Percentiles rank a stretch among this genome's conserved stretches.
Conservation (phyloP, 92 coral and sea anemone genomes). For the Palythoa caribaeorum region DNA sequence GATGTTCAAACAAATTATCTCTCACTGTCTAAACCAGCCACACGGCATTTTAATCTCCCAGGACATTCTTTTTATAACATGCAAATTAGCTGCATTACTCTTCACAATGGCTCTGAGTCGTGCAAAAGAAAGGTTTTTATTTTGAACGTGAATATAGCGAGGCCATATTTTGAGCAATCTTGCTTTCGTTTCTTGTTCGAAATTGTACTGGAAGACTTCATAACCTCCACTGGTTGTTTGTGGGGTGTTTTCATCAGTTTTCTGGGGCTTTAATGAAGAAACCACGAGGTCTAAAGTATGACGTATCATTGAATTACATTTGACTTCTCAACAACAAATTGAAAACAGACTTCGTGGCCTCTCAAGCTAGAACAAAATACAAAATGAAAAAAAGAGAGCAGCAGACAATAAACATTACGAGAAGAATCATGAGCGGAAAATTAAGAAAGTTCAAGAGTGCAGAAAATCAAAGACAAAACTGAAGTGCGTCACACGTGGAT, state of each 20-base stretch:
- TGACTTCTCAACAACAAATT: constrained; percentile 27
- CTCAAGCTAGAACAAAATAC: background rate
- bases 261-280: background rate
- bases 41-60: no score
- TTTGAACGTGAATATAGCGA: constrained; percentile 9
- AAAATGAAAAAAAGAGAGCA: constrained; percentile 22
- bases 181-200: constrained; percentile 8
- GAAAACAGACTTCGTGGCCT: constrained; percentile 17
- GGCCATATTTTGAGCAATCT: constrained; percentile 22
- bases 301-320: constrained; percentile 9
- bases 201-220: constrained; percentile 1
- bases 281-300: constrained; percentile 28
- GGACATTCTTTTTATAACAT: no score
- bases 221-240: constrained; percentile 27
- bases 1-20: no score
- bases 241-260: background rate
- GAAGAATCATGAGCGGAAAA: constrained; percentile 38
- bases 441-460: constrained; percentile 43
- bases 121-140: constrained; percentile 20
- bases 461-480: constrained; percentile 32
- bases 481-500: constrained; percentile 24
- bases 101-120: no score
- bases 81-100: no score
- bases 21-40: no score
- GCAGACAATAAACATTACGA: constrained; percentile 46